Conservation (phyloP, 35 echinoderm and acorn worm species). For the Stichopus chloronotus region DNA sequence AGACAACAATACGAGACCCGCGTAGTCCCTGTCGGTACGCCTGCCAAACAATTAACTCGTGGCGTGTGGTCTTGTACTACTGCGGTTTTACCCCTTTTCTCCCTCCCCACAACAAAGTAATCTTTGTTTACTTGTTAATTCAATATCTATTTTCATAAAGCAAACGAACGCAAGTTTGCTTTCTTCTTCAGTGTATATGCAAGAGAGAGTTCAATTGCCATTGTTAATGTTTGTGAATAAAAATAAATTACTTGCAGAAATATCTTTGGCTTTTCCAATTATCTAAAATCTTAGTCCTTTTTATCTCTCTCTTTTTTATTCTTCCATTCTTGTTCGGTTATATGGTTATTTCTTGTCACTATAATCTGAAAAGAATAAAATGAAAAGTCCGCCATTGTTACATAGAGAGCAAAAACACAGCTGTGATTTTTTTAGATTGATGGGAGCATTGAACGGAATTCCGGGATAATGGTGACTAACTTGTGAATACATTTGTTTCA, state of each 20-base stretch:
- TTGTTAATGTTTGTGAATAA: neutral
- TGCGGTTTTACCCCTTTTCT: conserved; percentile 22
- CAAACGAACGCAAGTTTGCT: neutral
- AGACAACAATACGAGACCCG: neutral
- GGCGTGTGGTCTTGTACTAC: conserved; percentile 16
- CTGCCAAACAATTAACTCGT: conserved; percentile 22
- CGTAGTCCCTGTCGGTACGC: neutral
- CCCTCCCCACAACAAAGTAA: neutral
- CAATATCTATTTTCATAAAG: neutral
- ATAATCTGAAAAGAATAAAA: conserved; percentile 11
- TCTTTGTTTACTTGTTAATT: conserved; percentile 29
- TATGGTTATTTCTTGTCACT: neutral
- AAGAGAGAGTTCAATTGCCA: neutral
- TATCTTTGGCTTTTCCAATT: conserved; percentile 3
- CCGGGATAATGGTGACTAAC: neutral
- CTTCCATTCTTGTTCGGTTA: neutral
- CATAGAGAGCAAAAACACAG: neutral
- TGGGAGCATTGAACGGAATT: neutral
- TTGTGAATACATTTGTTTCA: neutral
- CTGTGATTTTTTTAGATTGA: conserved; percentile 20
- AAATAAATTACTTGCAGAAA: neutral
- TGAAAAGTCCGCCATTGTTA: neutral
- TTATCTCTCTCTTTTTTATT: neutral
- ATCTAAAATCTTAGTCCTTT: conserved; percentile 15
- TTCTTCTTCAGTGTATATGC: neutral